phyloP scores from a whole-genome alignment of 2,797 vertebrate species.

The Odontamblyopus rebecca region DNA sequence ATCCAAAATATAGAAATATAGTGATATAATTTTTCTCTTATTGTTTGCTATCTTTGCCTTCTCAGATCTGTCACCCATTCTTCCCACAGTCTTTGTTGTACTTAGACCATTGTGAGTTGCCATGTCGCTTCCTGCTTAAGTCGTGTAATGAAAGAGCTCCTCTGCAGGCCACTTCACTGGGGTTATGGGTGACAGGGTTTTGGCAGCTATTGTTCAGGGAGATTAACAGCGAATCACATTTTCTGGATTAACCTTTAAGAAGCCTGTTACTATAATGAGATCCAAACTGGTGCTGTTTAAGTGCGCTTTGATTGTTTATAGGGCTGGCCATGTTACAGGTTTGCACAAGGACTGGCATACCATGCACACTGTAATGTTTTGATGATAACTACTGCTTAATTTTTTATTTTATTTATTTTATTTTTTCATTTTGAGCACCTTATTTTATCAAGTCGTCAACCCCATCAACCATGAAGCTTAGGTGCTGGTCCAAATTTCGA shows the following conservation, averaged over 20 bases:
- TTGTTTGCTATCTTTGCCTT: constrained; percentile 23
- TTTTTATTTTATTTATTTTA: too few species aligned
- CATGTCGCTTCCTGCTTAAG: constrained; percentile 24
- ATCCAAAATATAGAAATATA: too few species aligned
- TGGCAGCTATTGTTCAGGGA: constrained; percentile 22
- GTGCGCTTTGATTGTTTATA: neutral
- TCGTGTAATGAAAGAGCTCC: constrained; percentile 32
- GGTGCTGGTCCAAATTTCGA: too few species aligned
- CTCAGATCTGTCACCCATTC: constrained; percentile 29
- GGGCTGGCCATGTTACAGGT: neutral
- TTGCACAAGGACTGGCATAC: neutral
- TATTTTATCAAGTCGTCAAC: too few species aligned
- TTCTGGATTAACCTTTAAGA: constrained; percentile 5
- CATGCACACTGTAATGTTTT: neutral
- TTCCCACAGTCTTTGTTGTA: constrained; percentile 27
- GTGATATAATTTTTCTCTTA: constrained; percentile 27
- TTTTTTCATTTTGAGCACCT: too few species aligned
- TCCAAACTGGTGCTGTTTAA: constrained; percentile 1
- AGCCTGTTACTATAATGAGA: neutral
- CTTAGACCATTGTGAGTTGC: constrained; percentile 14
- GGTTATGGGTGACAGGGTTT: constrained; percentile 30
- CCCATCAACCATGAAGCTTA: too few species aligned
- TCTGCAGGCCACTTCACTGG: constrained; percentile 44
- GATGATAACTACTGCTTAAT: too few species aligned
- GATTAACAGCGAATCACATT: constrained; percentile 7